Conservation (phyloP, 2,888 invertebrate species). For the Syrphus vitripennis region DNA sequence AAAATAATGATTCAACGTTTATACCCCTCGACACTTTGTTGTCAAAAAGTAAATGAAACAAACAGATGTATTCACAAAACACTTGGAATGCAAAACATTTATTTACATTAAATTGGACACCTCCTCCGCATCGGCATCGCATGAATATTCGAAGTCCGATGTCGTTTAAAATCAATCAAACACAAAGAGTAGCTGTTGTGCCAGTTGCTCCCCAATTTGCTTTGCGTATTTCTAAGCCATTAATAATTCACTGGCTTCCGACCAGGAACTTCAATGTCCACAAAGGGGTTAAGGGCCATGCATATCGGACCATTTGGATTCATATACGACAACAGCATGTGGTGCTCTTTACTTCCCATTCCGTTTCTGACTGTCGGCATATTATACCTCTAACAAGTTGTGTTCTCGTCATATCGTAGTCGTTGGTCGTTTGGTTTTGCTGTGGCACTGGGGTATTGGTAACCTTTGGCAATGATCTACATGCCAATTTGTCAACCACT, state of each 20-base stretch:
- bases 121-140: conserved; percentile 52
- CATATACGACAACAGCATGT: conserved; percentile 52
- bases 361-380: not conserved
- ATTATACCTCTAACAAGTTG: conserved; percentile 4
- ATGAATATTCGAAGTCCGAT: conserved; percentile 61
- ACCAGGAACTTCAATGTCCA: conserved; percentile 26
- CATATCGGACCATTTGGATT: conserved; percentile 26
- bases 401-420: not conserved
- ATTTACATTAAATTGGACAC: conserved; percentile 70
- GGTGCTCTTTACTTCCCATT: conserved; percentile 18
- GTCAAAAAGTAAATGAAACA: conserved; percentile 42
- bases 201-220: conserved; percentile 18
- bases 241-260: conserved; percentile 65
- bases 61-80: conserved; percentile 23
- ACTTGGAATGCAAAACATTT: conserved; percentile 65
- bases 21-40: conserved; percentile 23
- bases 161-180: conserved; percentile 69
- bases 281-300: conserved; percentile 40
- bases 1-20: not conserved
- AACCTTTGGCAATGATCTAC: conserved; percentile 54
- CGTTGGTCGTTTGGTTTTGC: not conserved
- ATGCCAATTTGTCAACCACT: conserved; percentile 70
- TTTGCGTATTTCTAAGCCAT: conserved; percentile 55
- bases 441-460: conserved; percentile 16
- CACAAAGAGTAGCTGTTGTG: conserved; percentile 27